phyloP scores from a whole-genome alignment of 2,888 invertebrate species.

The Drosophila pegasa region DNA sequence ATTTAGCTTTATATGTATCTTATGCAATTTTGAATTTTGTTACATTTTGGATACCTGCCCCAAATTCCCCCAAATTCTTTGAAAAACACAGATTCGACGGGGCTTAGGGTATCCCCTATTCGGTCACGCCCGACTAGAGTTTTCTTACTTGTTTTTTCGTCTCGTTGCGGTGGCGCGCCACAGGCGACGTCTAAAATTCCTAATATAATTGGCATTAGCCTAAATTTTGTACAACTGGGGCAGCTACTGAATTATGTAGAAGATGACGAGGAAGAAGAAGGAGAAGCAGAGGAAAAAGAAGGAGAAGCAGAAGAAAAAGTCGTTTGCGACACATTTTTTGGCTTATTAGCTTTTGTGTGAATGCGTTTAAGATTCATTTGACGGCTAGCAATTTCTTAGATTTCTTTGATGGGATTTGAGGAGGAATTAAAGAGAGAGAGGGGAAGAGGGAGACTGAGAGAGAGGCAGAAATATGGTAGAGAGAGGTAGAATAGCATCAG shows the following conservation, averaged over 20 bases:
- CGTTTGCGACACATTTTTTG: constrained; percentile 40
- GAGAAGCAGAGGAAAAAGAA: neutral
- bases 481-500: neutral
- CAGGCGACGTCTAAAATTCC: constrained; percentile 31
- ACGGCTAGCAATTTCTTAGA: no score
- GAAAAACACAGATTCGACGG: no score
- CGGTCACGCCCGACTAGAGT: no score
- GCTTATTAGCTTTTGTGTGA: constrained; percentile 61
- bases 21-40: no score
- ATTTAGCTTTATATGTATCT: no score
- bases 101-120: no score
- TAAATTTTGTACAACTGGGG: constrained; percentile 22
- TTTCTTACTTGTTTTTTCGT: no score
- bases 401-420: constrained; percentile 18
- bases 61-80: no score
- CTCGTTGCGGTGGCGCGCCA: neutral
- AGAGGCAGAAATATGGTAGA: no score
- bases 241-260: neutral
- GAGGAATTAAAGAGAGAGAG: neutral
- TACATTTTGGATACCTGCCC: no score
- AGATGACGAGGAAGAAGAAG: neutral
- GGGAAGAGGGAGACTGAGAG: neutral
- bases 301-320: neutral
- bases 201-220: constrained; percentile 63
- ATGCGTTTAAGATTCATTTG: constrained; percentile 42